Conservation (phyloP, 2,888 invertebrate species). For the Herminia tarsipennalis region DNA sequence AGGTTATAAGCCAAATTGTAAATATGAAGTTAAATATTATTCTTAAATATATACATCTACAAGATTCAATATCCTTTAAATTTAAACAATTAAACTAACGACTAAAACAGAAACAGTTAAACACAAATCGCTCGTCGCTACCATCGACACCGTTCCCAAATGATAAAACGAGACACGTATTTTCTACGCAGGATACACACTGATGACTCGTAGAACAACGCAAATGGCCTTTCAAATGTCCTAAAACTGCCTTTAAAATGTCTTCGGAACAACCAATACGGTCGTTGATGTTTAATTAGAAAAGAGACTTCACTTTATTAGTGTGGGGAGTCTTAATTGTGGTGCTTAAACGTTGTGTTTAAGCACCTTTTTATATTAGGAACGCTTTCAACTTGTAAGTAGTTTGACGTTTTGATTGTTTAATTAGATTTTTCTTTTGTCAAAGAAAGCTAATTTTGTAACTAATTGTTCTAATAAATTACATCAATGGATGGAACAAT, state of each 20-base stretch:
- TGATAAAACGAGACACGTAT: constrained; percentile 1
- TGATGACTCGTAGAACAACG: constrained; percentile 8
- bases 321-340: background rate
- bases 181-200: background rate
- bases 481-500: too few species aligned
- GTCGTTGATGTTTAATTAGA: constrained; percentile 23
- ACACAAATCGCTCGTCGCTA: background rate
- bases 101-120: background rate
- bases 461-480: too few species aligned
- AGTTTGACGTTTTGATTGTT: background rate
- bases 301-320: constrained; percentile 2
- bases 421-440: background rate
- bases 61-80: background rate
- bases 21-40: too few species aligned
- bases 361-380: background rate
- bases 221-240: constrained; percentile 7
- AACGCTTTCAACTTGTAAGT: background rate
- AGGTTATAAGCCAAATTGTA: too few species aligned
- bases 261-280: constrained; percentile 2
- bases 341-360: background rate
- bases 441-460: too few species aligned
- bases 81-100: background rate
- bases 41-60: too few species aligned
- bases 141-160: background rate
- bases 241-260: constrained; percentile 11